phyloP scores from a whole-genome alignment of 2,888 invertebrate genomes.

The Cynaeus angustus region DNA sequence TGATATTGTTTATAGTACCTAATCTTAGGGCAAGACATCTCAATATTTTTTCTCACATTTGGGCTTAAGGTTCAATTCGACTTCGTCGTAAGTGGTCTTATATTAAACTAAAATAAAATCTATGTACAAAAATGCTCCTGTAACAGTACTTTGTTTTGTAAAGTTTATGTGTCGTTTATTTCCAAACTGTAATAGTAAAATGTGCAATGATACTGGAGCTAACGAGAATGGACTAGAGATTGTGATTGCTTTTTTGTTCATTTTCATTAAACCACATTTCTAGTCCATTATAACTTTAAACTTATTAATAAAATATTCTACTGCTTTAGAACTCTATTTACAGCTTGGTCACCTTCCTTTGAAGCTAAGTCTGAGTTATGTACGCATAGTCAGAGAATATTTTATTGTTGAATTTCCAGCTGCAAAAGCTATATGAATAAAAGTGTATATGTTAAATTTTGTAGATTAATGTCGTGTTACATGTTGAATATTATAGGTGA shows the following conservation, averaged over 20 bases:
- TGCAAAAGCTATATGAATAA: conserved; percentile 19
- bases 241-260: not conserved
- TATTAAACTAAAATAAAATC: conserved; percentile 17
- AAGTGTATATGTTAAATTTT: conserved; percentile 35
- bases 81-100: conserved; percentile 30
- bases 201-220: conserved; percentile 1
- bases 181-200: not conserved
- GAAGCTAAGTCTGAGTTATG: conserved; percentile 5
- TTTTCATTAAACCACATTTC: conserved; percentile 1
- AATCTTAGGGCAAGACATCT: not conserved
- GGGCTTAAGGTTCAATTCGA: conserved; percentile 6
- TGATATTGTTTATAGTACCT: conserved; percentile 46
- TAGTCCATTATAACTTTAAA: conserved; percentile 16
- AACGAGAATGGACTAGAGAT: too few relatives aligned
- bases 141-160: conserved; percentile 10
- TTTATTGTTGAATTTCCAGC: conserved; percentile 38
- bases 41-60: too few relatives aligned
- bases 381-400: conserved; percentile 28
- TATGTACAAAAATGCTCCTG: conserved; percentile 29
- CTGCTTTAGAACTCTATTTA: conserved; percentile 15
- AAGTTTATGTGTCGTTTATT: conserved; percentile 25
- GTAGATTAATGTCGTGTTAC: conserved; percentile 50
- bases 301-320: conserved; percentile 35
- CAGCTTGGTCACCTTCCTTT: conserved; percentile 1
- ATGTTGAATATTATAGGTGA: conserved; percentile 46